Evolutionary conservation across 2,888 invertebrate genomes (phyloP), one percentile per base, ranked within the genome.

Genomic region (Torymus auratus): DNA sequence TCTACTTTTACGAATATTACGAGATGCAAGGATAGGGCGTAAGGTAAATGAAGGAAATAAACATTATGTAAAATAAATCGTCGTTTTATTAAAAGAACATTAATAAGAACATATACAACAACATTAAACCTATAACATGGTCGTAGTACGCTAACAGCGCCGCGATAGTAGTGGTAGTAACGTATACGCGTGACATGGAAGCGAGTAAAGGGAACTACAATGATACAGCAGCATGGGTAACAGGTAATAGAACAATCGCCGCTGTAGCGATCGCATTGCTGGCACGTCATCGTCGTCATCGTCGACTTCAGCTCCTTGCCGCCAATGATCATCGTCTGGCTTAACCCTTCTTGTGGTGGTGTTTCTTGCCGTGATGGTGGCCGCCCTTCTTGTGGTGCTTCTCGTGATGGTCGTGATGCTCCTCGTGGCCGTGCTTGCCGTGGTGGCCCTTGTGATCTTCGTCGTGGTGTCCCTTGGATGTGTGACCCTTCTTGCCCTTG

Each of bases 401-500:
- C 2, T 92, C 91, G 41, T 94, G 93, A 83, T 94, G 92, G 3
- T 92, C 91, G 85, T 94, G 92, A 85, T 95, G 94, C 50, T 93
- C 92, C 65, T 95, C 93, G 86, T 94, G 93, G 0, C 95, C 95
- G 17, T 93, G 91, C 69, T 93, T 93, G 2, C 92, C 93, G 76
- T 94, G 92, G 90, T 94, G 91, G 0, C 94, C 94, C 83, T 93
- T 93, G 88, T 94, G 94, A 83, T 94, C 94, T 14, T 93, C 93
- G 83, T 94, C 94, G 81, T 93, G 89, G 85, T 94, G 94, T 0
- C 95, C 95, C 87, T 94, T 94, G 85, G 94, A 93, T 82, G 93
- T 92, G 89, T 92, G 91, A 67, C 94, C 94, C 86, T 94, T 94
- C 91, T 94, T 94, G n/a, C 83, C 94, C 69, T 92, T 91, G 84